Evolutionary conservation across 2,113 vertebrate genomes (phyloP).

Genomic region (Ictidomys tridecemlineatus): DNA sequence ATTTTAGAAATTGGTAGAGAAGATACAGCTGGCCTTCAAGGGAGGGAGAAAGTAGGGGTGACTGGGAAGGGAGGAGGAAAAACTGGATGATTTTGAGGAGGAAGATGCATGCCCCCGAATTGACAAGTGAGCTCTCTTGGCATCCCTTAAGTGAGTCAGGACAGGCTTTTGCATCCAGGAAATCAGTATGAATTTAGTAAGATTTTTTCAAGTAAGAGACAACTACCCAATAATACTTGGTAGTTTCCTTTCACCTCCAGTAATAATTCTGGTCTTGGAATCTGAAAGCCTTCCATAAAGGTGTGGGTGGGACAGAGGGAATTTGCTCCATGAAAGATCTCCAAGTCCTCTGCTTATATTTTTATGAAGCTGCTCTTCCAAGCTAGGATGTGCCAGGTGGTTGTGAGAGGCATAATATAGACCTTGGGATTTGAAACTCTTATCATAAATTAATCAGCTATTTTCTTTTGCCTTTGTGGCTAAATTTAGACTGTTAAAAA

Average conservation of each 20-base stretch:
- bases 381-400: background rate
- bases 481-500: constrained; percentile 50
- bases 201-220: background rate
- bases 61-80: background rate
- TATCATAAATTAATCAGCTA: background rate
- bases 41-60: background rate
- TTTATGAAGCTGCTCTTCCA: constrained; percentile 5
- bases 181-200: background rate
- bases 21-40: background rate
- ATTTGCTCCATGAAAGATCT: background rate
- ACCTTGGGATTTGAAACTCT: background rate
- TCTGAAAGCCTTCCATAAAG: background rate
- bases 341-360: background rate
- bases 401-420: background rate
- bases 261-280: background rate
- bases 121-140: background rate
- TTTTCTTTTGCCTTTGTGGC: constrained; percentile 16
- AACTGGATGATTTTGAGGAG: background rate
- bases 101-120: background rate
- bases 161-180: background rate
- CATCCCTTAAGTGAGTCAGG: background rate
- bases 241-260: background rate
- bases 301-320: background rate
- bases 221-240: background rate
- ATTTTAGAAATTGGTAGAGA: constrained; percentile 16